Conservation (phyloP, 1,140 invertebrate genomes). For the Brachionus koreanus region DNA sequence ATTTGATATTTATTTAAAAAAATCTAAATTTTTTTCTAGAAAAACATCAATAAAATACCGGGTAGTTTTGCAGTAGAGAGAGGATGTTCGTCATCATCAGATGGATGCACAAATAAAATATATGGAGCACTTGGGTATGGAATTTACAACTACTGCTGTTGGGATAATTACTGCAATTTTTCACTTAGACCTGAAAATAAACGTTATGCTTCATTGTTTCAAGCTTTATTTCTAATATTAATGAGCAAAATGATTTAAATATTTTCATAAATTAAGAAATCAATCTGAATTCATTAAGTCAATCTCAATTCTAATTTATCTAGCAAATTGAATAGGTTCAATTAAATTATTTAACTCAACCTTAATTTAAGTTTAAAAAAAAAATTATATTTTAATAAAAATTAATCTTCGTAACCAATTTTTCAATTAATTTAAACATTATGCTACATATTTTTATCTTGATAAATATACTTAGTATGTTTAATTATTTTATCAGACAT, state of each 20-base stretch:
- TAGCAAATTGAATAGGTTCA: not conserved
- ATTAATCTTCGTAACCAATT: too few species aligned
- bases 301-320: not conserved
- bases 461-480: too few species aligned
- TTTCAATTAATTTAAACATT: too few species aligned
- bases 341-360: not conserved
- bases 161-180: conserved; percentile 35
- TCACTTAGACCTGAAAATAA: not conserved
- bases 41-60: conserved; percentile 23
- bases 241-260: not conserved
- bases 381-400: too few species aligned
- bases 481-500: too few species aligned
- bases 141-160: conserved; percentile 43
- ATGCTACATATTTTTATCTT: too few species aligned
- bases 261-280: too few species aligned
- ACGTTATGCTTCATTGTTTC: not conserved
- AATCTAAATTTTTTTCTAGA: not conserved
- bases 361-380: too few species aligned
- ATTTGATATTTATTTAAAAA: not conserved
- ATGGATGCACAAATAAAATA: conserved; percentile 25
- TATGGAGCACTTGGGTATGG: conserved; percentile 19
- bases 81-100: conserved; percentile 12
- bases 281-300: too few species aligned
- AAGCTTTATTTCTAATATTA: not conserved
- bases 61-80: conserved; percentile 6